These are phyloP conservation scores for Pseudois nayaur DNA, from an alignment of 2,113 vertebrate species.

Conservation along the genomic window DNA sequence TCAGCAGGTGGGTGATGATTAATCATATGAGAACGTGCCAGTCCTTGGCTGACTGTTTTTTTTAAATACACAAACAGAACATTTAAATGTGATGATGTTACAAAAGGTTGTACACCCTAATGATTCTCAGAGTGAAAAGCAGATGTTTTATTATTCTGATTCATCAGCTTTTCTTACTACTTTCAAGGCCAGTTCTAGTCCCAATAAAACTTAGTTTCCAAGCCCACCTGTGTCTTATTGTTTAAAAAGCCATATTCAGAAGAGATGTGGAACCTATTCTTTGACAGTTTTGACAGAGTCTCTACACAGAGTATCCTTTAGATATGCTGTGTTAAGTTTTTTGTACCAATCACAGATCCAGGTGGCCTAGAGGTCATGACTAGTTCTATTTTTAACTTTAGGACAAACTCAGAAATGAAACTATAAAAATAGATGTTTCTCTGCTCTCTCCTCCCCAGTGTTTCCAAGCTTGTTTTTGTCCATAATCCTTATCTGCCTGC, in stretches of 20 bases:
- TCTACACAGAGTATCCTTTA: background rate
- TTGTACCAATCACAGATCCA: background rate
- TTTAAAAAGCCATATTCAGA: constrained; percentile 28
- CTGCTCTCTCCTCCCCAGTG: background rate
- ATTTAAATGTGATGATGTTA: background rate
- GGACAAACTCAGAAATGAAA: constrained; percentile 42
- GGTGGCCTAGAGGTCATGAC: background rate
- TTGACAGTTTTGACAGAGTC: background rate
- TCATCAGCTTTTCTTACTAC: background rate
- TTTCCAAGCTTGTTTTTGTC: background rate
- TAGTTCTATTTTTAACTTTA: constrained; percentile 54
- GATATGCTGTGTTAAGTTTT: background rate
- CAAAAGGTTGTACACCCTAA: background rate
- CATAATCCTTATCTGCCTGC: background rate
- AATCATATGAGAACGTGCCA: background rate
- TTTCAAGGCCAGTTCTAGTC: background rate
- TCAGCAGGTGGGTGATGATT: background rate
- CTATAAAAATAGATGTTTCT: constrained; percentile 20
- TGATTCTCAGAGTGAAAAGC: background rate
- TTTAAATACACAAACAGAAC: background rate
- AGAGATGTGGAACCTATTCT: background rate
- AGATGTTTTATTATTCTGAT: background rate
- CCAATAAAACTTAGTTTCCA: background rate
- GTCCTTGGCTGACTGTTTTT: background rate
- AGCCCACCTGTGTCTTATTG: background rate